These are phyloP conservation scores for Austrofundulus limnaeus DNA, from an alignment of 2,113 vertebrate species.

Conservation along the genomic window DNA sequence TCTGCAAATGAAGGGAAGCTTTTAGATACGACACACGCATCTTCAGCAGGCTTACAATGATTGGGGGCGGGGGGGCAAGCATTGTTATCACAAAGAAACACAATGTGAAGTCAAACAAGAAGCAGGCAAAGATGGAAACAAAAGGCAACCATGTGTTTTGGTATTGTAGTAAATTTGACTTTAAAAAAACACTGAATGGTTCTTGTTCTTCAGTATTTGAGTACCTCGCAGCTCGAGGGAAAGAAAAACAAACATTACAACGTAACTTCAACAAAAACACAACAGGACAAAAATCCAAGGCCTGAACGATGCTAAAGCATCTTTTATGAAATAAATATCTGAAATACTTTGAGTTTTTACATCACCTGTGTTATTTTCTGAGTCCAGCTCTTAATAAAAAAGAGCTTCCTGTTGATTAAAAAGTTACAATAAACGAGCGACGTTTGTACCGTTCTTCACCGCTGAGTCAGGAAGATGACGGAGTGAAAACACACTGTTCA, in stretches of 20 bases:
- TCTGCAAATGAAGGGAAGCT: slow-evolving; percentile 59
- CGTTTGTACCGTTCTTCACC: slow-evolving; percentile 74
- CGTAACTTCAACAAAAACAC: neutral
- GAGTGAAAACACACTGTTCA: slow-evolving; percentile 59
- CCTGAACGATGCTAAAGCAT: slow-evolving; percentile 31
- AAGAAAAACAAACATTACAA: slow-evolving; percentile 14
- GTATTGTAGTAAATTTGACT: slow-evolving; percentile 70
- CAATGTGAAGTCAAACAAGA: slow-evolving; percentile 70
- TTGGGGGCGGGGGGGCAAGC: slow-evolving; percentile 28
- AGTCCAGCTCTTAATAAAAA: slow-evolving; percentile 9
- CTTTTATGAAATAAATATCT: slow-evolving; percentile 49
- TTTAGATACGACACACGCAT: slow-evolving; percentile 58
- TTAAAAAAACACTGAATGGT: neutral
- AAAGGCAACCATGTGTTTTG: slow-evolving; percentile 70
- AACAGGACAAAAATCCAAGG: slow-evolving; percentile 36
- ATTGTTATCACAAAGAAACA: slow-evolving; percentile 69
- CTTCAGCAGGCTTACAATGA: slow-evolving; percentile 72
- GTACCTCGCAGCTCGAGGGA: slow-evolving; percentile 59
- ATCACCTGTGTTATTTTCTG: neutral
- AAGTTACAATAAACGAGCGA: slow-evolving; percentile 33
- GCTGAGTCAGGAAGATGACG: slow-evolving; percentile 54
- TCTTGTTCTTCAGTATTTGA: slow-evolving; percentile 61
- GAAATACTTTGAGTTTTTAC: neutral
- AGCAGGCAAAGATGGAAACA: slow-evolving; percentile 27
- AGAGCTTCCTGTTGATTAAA: neutral